phyloP scores from a whole-genome alignment of 2,888 invertebrate genomes.

The Sympetrum striolatum region DNA sequence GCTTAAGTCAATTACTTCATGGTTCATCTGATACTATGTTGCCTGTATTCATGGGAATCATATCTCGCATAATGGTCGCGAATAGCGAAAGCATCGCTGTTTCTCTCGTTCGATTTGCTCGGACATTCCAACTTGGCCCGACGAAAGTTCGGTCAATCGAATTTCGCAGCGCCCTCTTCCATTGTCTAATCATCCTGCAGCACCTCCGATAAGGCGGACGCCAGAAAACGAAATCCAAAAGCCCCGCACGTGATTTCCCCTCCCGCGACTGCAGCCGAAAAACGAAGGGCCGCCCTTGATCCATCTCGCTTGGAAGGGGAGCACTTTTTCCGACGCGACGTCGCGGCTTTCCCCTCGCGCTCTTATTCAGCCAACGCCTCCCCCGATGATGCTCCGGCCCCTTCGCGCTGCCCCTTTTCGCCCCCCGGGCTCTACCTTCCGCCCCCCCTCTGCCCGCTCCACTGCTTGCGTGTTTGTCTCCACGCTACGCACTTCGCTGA shows the following conservation, averaged over 20 bases:
- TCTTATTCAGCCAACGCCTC: background rate
- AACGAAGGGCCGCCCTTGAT: background rate
- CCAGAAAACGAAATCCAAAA: slow-evolving; percentile 21
- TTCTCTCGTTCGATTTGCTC: too few species aligned
- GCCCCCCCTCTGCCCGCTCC: slow-evolving; percentile 46
- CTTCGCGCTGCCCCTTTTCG: slow-evolving; percentile 11
- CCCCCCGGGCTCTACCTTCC: slow-evolving; percentile 8
- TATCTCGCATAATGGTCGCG: too few species aligned
- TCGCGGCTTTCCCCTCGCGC: background rate
- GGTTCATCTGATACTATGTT: too few species aligned
- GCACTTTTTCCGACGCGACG: slow-evolving; percentile 27
- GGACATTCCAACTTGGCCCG: background rate
- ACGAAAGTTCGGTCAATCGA: background rate
- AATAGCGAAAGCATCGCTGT: too few species aligned
- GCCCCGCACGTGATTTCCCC: background rate
- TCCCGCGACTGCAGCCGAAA: slow-evolving; percentile 27
- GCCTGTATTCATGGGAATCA: too few species aligned
- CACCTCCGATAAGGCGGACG: background rate
- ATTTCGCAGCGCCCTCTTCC: too few species aligned
- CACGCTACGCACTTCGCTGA: slow-evolving; percentile 37
- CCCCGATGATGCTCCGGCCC: slow-evolving; percentile 3
- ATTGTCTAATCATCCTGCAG: background rate
- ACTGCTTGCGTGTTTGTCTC: slow-evolving; percentile 50
- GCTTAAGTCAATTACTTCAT: too few species aligned
- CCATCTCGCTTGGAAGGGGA: slow-evolving; percentile 45